These are phyloP conservation scores for Pelecanoides urinatrix DNA, from an alignment of 2,113 vertebrate species.

Conservation along the genomic window DNA sequence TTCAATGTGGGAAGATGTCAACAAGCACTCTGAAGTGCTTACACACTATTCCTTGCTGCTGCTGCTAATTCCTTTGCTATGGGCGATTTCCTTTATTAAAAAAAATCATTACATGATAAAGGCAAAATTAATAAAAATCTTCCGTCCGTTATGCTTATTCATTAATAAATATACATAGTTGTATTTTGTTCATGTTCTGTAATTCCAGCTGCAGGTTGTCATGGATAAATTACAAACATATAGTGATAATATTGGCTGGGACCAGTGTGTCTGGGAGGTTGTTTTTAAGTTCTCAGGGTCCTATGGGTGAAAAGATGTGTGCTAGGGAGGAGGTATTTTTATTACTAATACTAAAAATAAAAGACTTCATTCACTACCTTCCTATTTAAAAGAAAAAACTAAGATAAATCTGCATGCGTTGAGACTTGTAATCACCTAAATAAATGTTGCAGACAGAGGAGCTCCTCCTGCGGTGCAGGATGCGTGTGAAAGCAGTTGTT, in stretches of 20 bases:
- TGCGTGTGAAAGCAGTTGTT: rapidly evolving
- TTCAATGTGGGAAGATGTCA: background rate
- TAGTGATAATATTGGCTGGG: background rate
- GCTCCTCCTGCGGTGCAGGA: background rate
- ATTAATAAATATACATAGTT: background rate
- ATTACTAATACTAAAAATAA: background rate
- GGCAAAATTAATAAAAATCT: background rate
- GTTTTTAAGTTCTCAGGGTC: background rate
- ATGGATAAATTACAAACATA: background rate
- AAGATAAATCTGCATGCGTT: background rate
- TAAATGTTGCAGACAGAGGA: background rate
- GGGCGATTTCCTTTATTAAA: constrained; percentile 14
- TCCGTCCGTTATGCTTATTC: background rate
- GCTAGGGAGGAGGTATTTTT: background rate
- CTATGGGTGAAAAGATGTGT: background rate
- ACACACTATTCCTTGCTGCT: background rate
- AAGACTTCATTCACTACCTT: background rate
- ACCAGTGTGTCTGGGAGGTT: background rate
- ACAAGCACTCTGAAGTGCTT: background rate
- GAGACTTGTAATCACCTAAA: background rate
- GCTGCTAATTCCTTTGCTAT: background rate
- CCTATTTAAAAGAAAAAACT: background rate
- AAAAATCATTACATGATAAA: constrained; percentile 7
- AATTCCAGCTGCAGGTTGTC: background rate
- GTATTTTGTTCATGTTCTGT: background rate